These are phyloP conservation scores for Glandiceps talaboti DNA, from an alignment of 53 echinoderm and acorn worm genomes.

Conservation along the genomic window DNA sequence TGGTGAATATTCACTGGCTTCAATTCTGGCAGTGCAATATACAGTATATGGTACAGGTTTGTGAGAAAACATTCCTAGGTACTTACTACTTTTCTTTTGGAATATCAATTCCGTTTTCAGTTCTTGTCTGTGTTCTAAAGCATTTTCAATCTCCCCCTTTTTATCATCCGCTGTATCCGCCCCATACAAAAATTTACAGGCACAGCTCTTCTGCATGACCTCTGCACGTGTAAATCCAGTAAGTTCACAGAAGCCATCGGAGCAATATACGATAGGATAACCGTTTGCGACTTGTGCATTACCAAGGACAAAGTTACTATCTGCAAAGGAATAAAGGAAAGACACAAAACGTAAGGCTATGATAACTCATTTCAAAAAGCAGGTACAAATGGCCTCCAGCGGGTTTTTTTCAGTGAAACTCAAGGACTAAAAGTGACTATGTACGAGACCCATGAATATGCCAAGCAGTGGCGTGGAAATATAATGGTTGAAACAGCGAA, in stretches of 20 bases:
- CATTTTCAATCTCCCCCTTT: slow-evolving; percentile 63
- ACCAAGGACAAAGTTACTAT: slow-evolving; percentile 98
- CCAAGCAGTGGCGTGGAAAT: too few relatives aligned
- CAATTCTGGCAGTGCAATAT: too few relatives aligned
- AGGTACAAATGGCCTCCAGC: too few relatives aligned
- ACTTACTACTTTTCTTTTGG: slow-evolving; percentile 88
- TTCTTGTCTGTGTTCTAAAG: slow-evolving; percentile 71
- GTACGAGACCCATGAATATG: too few relatives aligned
- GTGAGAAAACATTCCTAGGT: too few relatives aligned
- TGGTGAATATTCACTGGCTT: too few relatives aligned
- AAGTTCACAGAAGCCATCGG: slow-evolving; percentile 97
- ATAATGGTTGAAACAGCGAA: too few relatives aligned
- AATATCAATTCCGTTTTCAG: slow-evolving; percentile 88
- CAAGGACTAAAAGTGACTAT: too few relatives aligned
- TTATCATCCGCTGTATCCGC: slow-evolving; percentile 72
- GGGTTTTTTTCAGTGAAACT: too few relatives aligned
- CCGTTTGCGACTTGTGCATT: slow-evolving; percentile 80
- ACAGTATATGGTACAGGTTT: too few relatives aligned
- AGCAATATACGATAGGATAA: slow-evolving; percentile 92
- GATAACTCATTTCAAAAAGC: too few relatives aligned
- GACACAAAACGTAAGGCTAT: too few relatives aligned
- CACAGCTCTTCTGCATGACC: slow-evolving; percentile 94
- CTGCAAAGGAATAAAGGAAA: slow-evolving; percentile 29
- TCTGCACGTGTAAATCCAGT: slow-evolving; percentile 85
- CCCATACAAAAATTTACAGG: slow-evolving; percentile 92